Evolutionary conservation across 2,113 vertebrate species (phyloP), one percentile per base, ranked within the genome.

Genomic region (Andinoacara biseriatus): DNA sequence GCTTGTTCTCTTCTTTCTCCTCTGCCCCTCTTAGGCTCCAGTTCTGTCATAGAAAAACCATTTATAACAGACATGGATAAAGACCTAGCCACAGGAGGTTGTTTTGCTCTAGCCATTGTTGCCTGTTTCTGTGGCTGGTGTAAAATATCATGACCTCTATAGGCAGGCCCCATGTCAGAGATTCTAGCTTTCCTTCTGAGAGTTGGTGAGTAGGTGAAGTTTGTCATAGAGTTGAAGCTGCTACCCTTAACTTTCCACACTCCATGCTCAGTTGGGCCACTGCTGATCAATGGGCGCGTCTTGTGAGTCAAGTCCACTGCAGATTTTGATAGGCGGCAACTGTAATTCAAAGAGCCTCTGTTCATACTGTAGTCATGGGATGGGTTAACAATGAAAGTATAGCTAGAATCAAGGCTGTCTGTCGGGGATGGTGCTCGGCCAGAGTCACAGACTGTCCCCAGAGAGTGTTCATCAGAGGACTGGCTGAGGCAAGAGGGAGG

Each of bases 331-430:
- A 95, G 84, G 56, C 85, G 93, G 5, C 83, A 80, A 14, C 79
- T 91, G 46, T 90, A 31, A 65, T 84, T 93, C 31, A 94, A 35
- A 80, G 93, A 88, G 18, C 86, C 79, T 87, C 65, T 91, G 85
- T 83, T 86, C 22, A 81, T 76, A 65, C 40, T 74, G 46, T 80
- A 81, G 14, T 95, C 94, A 57, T 89, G 86, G 22, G 95, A 88
- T 20, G 94, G 94, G 61, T 92, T 93, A 18, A 96, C 90, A 6
- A 96, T 94, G 56, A 96, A 96, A 1, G 96, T 96, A 57, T 96
- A 95, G 74, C 89, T 94, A n/a, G 96, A 96, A 76, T 96, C 95
- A 13, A 96, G 89, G 87, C 95, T 96, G 46, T 96, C 95, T 24
- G 93, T 74, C 24, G 95, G 94, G 22, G 95, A 96, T 22, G 90